Evolutionary conservation across 2,113 vertebrate genomes (phyloP).

Genomic region (Cromileptes altivelis): DNA sequence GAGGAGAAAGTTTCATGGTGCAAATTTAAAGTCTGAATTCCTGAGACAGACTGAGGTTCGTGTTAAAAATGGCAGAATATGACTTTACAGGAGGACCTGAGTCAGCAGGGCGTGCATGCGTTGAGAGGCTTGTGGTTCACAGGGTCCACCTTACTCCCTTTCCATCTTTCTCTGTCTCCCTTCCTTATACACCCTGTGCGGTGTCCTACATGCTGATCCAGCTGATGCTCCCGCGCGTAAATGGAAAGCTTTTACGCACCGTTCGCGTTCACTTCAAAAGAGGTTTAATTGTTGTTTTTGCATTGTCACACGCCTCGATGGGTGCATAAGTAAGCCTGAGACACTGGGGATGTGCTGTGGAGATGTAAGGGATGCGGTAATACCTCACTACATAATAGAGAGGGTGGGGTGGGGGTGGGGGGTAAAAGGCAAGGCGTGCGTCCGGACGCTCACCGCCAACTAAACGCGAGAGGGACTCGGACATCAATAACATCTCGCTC

Average conservation of each 20-base stretch:
- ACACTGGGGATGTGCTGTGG: conserved; percentile 50
- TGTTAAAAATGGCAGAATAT: conserved; percentile 1
- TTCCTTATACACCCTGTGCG: conserved; percentile 12
- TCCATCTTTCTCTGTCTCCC: background rate
- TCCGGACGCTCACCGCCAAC: conserved; percentile 63
- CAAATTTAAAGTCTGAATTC: background rate
- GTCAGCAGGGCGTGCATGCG: conserved; percentile 37
- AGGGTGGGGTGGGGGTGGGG: conserved; percentile 27
- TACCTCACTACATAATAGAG: conserved; percentile 61
- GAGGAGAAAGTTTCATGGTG: background rate
- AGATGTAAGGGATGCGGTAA: conserved; percentile 69
- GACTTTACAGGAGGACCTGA: conserved; percentile 16
- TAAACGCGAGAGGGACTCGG: conserved; percentile 57
- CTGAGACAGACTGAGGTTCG: background rate
- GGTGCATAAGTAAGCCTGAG: conserved; percentile 51
- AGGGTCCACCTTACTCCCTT: conserved; percentile 9
- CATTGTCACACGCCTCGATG: conserved; percentile 57
- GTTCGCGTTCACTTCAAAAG: conserved; percentile 46
- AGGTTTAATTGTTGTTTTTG: conserved; percentile 67
- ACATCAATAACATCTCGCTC: conserved; percentile 71
- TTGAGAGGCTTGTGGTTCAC: conserved; percentile 19
- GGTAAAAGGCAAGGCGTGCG: conserved; percentile 62
- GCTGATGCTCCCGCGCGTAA: conserved; percentile 67
- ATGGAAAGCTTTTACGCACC: conserved; percentile 82
- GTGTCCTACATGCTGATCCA: conserved; percentile 42